Evolutionary conservation across 1,140 invertebrate species (phyloP).

Genomic region (Mamestra configurata): DNA sequence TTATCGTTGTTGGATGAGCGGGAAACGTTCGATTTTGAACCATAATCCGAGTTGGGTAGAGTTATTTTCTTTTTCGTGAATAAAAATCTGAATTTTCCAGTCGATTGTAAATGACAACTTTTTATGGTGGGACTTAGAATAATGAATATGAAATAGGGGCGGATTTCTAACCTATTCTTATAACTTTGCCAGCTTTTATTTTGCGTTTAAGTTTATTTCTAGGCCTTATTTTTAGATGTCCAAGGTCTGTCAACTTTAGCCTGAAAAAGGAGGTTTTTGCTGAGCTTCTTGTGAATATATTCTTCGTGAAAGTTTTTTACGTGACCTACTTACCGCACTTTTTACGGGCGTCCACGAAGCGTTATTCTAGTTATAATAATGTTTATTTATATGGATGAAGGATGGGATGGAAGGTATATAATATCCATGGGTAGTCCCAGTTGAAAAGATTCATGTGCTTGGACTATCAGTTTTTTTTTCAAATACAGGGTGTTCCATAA

Average conservation of each 20-base stretch:
- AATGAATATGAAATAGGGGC: background rate
- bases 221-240: background rate
- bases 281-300: background rate
- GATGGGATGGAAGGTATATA: no score
- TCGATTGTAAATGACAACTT: background rate
- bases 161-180: background rate
- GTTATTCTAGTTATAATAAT: no score
- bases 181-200: background rate
- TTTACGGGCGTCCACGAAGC: no score
- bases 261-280: background rate
- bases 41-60: background rate
- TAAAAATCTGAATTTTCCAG: background rate
- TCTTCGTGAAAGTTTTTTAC: background rate
- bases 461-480: no score
- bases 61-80: background rate
- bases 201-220: background rate
- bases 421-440: no score
- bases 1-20: background rate
- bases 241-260: background rate
- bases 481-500: no score
- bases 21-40: constrained; percentile 5
- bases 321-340: background rate
- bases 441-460: no score
- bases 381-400: no score
- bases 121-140: background rate